phyloP scores from a whole-genome alignment of 2,888 invertebrate genomes.

The Drosophila pullipes region DNA sequence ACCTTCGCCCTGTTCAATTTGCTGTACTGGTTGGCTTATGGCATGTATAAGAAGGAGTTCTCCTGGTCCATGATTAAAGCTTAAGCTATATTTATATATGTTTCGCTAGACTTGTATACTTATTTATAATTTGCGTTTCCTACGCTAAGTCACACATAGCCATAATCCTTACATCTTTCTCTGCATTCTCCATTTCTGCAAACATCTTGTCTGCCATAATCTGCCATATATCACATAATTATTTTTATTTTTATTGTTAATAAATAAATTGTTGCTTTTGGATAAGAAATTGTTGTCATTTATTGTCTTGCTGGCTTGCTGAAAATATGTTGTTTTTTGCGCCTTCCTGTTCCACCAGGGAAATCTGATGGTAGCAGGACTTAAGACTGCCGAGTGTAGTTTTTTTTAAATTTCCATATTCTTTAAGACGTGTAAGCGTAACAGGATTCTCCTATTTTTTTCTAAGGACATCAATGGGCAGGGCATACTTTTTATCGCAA shows the following conservation, averaged over 20 bases:
- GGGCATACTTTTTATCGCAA: too few relatives aligned
- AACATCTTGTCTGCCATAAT: neutral
- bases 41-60: conserved; percentile 88
- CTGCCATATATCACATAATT: neutral
- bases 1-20: conserved; percentile 94
- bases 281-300: neutral
- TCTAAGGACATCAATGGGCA: neutral
- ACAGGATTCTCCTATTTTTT: neutral
- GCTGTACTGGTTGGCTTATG: conserved; percentile 95
- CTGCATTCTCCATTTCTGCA: conserved; percentile 1
- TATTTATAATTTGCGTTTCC: neutral
- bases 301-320: neutral
- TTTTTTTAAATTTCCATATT: neutral
- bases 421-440: neutral
- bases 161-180: neutral
- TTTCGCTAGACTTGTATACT: neutral
- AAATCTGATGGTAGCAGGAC: too few relatives aligned
- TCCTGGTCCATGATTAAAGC: conserved; percentile 80
- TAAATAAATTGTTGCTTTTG: conserved; percentile 28
- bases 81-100: conserved; percentile 15
- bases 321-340: neutral
- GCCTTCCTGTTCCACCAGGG: too few relatives aligned
- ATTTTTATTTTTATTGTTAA: conserved; percentile 3
- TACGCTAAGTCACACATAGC: too few relatives aligned
- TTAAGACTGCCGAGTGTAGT: too few relatives aligned